Evolutionary conservation across 2,113 vertebrate genomes (phyloP), one percentile per base, ranked within the genome.

Genomic region (Strix uralensis): DNA sequence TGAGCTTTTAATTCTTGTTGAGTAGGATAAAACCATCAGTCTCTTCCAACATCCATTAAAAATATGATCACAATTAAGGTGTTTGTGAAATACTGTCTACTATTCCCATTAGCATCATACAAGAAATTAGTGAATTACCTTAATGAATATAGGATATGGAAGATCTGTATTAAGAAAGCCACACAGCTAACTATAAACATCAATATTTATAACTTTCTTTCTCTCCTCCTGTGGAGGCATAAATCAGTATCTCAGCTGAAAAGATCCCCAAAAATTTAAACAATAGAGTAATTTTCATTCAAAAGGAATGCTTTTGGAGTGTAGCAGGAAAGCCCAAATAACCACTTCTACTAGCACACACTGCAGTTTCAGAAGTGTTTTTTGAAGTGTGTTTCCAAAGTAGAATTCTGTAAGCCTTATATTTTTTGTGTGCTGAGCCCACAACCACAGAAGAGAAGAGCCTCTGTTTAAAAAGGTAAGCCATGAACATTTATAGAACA

Each of bases 381-480:
- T 90, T 93, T 10, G 47, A 40, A 84, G 75, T 84, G 88, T 66
- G 86, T 95, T 95, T 97, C 94, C 83, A 83, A 90, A 96, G 88
- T 5, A 57, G 34, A 77, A 19, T 59, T 92, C 59, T 47, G 9
- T 38, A 70, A 90, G 51, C 51, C 90, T 74, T 49, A 67, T 11
- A 57, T n/a, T 84, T 90, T 88, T 54, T 83, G 69, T 75, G 86
- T 84, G 75, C 61, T 92, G 88, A 96, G 88, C 94, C 90, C 88
- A 94, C 95, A 92, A 93, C 90, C 94, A 96, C 81, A 96, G 94
- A 95, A 87, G 93, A 97, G 84, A 97, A 96, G 93, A 97, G 95
- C 30, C 66, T 96, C 78, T 81, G 65, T 86, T 95, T 78, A 42
- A 86, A 65, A 93, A 93, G 26, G 82, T 92, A 94, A 95, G 86